Conservation (phyloP, 2,888 invertebrate species). For the Chydorus sphaericus region DNA sequence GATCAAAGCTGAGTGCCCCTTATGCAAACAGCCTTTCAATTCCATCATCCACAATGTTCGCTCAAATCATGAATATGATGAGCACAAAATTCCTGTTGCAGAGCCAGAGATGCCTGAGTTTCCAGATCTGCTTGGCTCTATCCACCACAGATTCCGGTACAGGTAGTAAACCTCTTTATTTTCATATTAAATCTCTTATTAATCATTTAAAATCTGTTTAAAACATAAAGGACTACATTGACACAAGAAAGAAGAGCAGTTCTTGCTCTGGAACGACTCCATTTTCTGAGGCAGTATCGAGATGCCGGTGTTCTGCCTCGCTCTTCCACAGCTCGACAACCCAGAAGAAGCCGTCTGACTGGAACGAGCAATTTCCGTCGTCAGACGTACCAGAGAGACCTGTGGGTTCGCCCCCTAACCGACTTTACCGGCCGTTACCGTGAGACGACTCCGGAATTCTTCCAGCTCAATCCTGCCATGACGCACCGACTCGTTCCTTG, state of each 20-base stretch:
- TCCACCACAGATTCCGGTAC: slow-evolving; percentile 26
- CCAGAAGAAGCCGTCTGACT: slow-evolving; percentile 29
- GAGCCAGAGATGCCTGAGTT: slow-evolving; percentile 15
- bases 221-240: slow-evolving; percentile 22
- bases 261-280: slow-evolving; percentile 12
- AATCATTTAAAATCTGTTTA: not conserved
- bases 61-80: slow-evolving; percentile 73
- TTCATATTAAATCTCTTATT: not conserved
- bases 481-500: slow-evolving; percentile 71
- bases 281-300: not conserved
- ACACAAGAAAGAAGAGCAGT: slow-evolving; percentile 23
- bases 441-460: slow-evolving; percentile 58
- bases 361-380: slow-evolving; percentile 40
- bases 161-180: slow-evolving; percentile 18
- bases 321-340: not conserved
- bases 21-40: slow-evolving; percentile 82
- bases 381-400: slow-evolving; percentile 55
- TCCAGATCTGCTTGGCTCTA: slow-evolving; percentile 17
- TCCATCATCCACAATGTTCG: slow-evolving; percentile 85
- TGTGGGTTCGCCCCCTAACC: slow-evolving; percentile 56
- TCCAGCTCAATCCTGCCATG: slow-evolving; percentile 61
- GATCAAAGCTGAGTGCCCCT: slow-evolving; percentile 84
- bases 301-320: not conserved
- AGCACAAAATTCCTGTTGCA: slow-evolving; percentile 32
- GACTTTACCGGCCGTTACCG: slow-evolving; percentile 54